Conservation (phyloP, 2,888 invertebrate genomes). For the Helicoverpa assulta region DNA sequence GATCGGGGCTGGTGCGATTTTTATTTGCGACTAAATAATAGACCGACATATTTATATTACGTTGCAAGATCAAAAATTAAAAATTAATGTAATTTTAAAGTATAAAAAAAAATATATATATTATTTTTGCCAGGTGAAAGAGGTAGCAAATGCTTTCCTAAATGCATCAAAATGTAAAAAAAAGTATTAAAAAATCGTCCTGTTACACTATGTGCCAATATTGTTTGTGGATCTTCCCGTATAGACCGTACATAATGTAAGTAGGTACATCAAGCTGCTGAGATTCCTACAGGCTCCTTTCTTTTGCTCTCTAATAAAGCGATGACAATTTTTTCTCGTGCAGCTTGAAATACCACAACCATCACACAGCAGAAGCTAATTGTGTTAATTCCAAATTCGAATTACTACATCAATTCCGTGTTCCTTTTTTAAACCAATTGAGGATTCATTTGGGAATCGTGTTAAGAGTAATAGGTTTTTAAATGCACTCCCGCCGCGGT, state of each 20-base stretch:
- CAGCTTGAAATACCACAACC: no score
- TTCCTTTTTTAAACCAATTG: slow-evolving; percentile 77
- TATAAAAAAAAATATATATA: no score
- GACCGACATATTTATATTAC: slow-evolving; percentile 46
- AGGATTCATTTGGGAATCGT: slow-evolving; percentile 70
- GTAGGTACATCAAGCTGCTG: no score
- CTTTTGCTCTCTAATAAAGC: no score
- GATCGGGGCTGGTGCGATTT: slow-evolving; percentile 70
- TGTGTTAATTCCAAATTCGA: slow-evolving; percentile 53
- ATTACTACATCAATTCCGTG: slow-evolving; percentile 71
- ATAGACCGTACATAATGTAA: neutral
- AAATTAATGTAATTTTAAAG: no score
- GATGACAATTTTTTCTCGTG: no score
- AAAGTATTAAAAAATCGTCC: no score
- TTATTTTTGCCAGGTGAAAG: no score
- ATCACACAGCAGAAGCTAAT: slow-evolving; percentile 37
- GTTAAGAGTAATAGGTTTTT: slow-evolving; percentile 85
- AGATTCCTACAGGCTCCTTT: no score
- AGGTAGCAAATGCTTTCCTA: no score
- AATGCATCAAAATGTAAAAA: no score
- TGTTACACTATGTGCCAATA: neutral
- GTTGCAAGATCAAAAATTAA: slow-evolving; percentile 17
- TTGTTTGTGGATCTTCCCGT: neutral
- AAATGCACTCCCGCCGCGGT: slow-evolving; percentile 72
- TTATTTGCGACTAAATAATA: slow-evolving; percentile 73